Conservation (phyloP, 2,113 vertebrate species). For the Rhea pennata region DNA sequence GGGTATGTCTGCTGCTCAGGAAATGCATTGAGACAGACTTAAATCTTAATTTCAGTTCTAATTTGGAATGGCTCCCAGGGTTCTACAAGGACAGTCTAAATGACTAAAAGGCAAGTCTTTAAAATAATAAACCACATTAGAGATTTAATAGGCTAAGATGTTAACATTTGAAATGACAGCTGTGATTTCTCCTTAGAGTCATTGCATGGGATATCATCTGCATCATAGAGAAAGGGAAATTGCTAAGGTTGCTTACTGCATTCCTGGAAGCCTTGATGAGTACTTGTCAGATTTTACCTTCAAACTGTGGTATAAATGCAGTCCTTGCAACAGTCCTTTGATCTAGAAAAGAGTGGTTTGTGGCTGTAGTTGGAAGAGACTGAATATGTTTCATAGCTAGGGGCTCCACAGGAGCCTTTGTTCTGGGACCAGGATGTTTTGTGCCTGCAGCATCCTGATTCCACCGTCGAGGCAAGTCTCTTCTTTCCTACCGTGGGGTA, state of each 20-base stretch:
- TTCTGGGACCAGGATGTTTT: not conserved
- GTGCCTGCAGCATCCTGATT: not conserved
- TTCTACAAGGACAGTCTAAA: constrained; percentile 38
- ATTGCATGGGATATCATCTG: not conserved
- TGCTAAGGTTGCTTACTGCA: not conserved
- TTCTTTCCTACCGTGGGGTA: not conserved
- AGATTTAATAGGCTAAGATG: constrained; percentile 10
- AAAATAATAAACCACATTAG: constrained; percentile 48
- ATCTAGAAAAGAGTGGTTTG: not conserved
- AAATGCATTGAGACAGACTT: constrained; percentile 10
- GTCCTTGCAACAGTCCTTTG: not conserved
- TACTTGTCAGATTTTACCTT: not conserved
- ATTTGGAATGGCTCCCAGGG: constrained; percentile 52
- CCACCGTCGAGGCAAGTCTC: not conserved
- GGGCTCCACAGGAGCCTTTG: not conserved
- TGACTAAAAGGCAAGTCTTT: constrained; percentile 48
- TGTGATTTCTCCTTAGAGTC: constrained; percentile 1
- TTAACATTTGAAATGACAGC: constrained; percentile 15
- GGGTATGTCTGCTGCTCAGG: not conserved
- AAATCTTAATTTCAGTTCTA: constrained; percentile 44
- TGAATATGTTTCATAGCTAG: not conserved
- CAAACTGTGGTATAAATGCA: not conserved
- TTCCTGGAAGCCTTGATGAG: constrained; percentile 49
- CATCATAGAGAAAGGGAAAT: not conserved
- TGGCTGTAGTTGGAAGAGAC: not conserved